Percentiles rank a stretch among this genome's conserved stretches.
phyloP scores from a whole-genome alignment of 2,888 invertebrate species.

The Argyresthia albistria region DNA sequence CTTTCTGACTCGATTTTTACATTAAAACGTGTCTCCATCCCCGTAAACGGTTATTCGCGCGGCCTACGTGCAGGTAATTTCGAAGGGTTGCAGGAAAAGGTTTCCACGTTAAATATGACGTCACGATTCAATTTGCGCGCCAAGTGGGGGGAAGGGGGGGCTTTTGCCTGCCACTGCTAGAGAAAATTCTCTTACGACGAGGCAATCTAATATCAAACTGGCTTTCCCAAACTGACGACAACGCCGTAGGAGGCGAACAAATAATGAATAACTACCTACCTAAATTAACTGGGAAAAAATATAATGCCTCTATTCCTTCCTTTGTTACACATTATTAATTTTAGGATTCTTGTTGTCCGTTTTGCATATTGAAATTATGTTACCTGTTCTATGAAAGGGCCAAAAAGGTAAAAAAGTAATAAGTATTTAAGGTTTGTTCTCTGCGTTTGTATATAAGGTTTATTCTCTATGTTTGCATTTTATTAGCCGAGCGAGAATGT shows the following conservation, averaged over 20 bases:
- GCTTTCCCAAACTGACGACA: not conserved
- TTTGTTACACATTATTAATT: not conserved
- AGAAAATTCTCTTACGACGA: not conserved
- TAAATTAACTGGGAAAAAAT: no score
- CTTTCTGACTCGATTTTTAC: no score
- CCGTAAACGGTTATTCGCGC: not conserved
- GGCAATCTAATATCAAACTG: not conserved
- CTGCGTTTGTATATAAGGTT: no score
- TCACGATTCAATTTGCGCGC: conserved; percentile 33
- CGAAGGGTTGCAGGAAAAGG: not conserved
- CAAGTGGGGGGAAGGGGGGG: not conserved
- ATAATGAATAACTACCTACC: not conserved
- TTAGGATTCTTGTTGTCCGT: not conserved
- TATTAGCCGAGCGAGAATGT: no score
- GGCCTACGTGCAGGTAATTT: not conserved
- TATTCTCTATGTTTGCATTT: no score
- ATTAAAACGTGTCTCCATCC: not conserved
- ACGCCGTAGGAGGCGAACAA: not conserved
- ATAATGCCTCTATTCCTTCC: not conserved
- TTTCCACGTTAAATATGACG: conserved; percentile 32
- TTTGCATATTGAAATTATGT: not conserved
- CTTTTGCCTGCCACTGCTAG: not conserved
- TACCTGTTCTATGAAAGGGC: no score
- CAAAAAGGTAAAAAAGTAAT: no score
- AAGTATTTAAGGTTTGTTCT: no score